Percentiles rank a stretch among this genome's conserved stretches.
These are phyloP conservation scores for Phalacrocorax brasilianus DNA, from an alignment of 2,113 vertebrate species.

Conservation along the genomic window DNA sequence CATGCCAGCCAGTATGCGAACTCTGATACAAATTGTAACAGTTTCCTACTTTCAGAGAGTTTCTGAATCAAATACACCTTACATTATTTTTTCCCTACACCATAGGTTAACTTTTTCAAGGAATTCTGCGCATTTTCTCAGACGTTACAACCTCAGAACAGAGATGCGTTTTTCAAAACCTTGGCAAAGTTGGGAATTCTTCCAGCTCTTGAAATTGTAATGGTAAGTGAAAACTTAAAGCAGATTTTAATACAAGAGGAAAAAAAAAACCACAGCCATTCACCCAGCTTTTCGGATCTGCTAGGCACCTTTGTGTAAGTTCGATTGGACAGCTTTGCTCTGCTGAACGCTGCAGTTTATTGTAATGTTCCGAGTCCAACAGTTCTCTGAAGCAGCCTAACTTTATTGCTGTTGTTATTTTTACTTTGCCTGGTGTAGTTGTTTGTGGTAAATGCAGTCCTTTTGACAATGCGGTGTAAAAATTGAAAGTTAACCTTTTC, in stretches of 20 bases:
- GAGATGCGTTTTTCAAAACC: conserved; percentile 97
- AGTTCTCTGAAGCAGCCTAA: not conserved
- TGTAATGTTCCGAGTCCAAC: not conserved
- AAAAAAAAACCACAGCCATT: accelerated
- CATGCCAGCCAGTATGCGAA: too few species aligned
- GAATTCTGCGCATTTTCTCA: conserved; percentile 99
- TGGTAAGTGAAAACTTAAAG: conserved; percentile 78
- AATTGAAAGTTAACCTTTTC: not conserved
- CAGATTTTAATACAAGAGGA: not conserved
- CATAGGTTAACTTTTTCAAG: conserved; percentile 97
- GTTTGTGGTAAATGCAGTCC: too few species aligned
- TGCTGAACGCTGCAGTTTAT: not conserved
- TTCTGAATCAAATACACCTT: not conserved
- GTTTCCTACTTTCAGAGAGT: not conserved
- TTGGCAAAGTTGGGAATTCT: conserved; percentile 95
- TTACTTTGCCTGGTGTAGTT: not conserved
- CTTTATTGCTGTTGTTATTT: not conserved
- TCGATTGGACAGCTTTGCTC: not conserved
- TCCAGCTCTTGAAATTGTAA: conserved; percentile 97
- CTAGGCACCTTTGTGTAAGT: not conserved
- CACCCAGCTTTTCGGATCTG: not conserved
- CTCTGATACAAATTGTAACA: not conserved
- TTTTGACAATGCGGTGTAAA: not conserved
- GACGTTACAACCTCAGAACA: conserved; percentile 96
- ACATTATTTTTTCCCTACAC: not conserved